Base-by-base conservation (phyloP, 2,113 vertebrate species). In the Antennarius striatus region DNA sequence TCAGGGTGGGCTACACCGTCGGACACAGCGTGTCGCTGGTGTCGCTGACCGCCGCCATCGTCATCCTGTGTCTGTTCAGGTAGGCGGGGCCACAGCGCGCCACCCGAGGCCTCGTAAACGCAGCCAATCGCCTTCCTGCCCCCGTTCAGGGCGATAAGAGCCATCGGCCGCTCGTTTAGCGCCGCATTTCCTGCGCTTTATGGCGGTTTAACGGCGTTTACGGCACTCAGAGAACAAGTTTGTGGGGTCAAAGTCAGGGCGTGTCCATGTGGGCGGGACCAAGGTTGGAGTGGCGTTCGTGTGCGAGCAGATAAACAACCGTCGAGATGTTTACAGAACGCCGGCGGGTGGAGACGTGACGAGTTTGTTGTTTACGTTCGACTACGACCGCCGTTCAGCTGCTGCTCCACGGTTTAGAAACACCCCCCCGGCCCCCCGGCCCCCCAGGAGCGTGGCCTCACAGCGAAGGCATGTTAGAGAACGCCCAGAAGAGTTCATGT, bases 1-100 rank as follows among this genome's bases (percentile, higher is more conserved):
- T 99, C 85, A 96, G 95, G 94, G 96, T 94, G 0, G 95, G 96
- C 45, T 99, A 98, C 91, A 98, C 96, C 66, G 82, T 99, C 0
- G 98, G 98, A 6, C 93, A 99, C 81, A 94, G 94, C 10, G 77
- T 98, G 4, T 99, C 98, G 0, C 94, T 99, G 5, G 77, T 94
- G 3, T 92, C 95, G 50, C 94, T 99, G 52, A 94, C 94, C 0
- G 75, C 91, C 0, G 96, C 96, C 77, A 96, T 95, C 76, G 86
- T 94, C 63, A 95, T 98, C 54, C 82, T 99, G 43, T 87, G 83
- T 67, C 68, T 86, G 28, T 89, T 89, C 50, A 75, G 81, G 87
- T 89, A 80, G 87, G 83, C n/a, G 71, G 39, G 47, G 7, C 9
- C 16, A 58, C 46, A 22, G 53, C 63, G 45, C 47, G 40, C 14